phyloP scores from a whole-genome alignment of 2,797 vertebrate species.

The Cyclopterus lumpus region DNA sequence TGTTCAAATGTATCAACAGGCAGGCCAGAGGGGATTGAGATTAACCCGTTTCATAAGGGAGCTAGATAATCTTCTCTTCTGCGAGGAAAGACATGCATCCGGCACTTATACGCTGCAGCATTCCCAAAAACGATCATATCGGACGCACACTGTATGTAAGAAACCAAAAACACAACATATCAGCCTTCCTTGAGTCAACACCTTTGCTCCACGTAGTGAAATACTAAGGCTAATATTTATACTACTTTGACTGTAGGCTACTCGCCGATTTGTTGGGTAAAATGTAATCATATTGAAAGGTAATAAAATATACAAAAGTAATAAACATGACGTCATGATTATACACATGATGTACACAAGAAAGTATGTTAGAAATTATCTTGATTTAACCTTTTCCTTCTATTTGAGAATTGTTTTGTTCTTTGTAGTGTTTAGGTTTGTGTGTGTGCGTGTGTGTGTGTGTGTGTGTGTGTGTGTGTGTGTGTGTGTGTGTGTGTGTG shows the following conservation, averaged over 20 bases:
- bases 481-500: conserved; percentile 34
- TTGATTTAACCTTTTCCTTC: neutral
- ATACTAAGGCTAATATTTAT: neutral
- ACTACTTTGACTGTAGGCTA: neutral
- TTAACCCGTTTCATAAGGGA: conserved; percentile 46
- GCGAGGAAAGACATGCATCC: conserved; percentile 4
- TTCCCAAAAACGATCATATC: conserved; percentile 3
- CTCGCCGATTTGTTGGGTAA: neutral
- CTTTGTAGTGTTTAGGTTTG: neutral
- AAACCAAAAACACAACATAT: neutral
- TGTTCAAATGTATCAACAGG: conserved; percentile 26
- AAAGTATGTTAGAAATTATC: neutral
- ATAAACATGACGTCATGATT: neutral
- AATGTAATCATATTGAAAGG: neutral
- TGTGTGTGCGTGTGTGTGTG: conserved; percentile 12
- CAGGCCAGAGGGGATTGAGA: conserved; percentile 54
- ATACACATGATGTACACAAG: neutral
- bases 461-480: neutral
- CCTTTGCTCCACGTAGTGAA: neutral
- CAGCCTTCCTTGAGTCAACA: neutral
- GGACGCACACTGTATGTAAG: neutral
- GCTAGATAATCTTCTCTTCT: conserved; percentile 57
- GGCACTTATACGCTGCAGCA: neutral
- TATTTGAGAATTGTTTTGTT: neutral
- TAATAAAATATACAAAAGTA: neutral